Conservation (phyloP, 37 sponge, comb jelly and placozoan genomes). For the Eunapius fragilis region DNA sequence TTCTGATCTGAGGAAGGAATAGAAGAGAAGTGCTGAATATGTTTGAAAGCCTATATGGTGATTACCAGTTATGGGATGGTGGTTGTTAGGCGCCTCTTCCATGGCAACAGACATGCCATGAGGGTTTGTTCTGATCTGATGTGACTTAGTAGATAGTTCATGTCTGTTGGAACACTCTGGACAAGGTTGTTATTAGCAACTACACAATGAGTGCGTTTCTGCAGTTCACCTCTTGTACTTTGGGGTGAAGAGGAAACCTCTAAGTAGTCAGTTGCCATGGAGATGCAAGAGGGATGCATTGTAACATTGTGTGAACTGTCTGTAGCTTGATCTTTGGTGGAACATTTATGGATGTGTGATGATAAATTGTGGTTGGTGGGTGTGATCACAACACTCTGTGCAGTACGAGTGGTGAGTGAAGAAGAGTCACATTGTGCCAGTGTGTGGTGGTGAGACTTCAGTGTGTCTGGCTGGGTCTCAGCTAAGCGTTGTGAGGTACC, state of each 20-base stretch:
- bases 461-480: background rate
- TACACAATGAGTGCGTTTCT: background rate
- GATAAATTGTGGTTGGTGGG: too few relatives aligned
- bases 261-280: background rate
- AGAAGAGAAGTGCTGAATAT: too few relatives aligned
- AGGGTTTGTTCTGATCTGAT: background rate
- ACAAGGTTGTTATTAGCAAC: background rate
- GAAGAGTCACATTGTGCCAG: background rate
- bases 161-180: background rate
- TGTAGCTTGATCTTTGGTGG: too few relatives aligned
- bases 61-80: background rate
- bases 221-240: too few relatives aligned
- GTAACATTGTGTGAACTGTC: too few relatives aligned
- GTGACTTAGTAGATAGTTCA: background rate
- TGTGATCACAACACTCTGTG: background rate
- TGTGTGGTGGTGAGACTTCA: background rate
- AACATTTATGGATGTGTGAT: too few relatives aligned
- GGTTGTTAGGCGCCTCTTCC: background rate
- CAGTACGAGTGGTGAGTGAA: background rate
- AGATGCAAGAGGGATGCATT: background rate
- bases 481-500: background rate
- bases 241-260: background rate
- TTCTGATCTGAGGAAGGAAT: background rate
- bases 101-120: background rate
- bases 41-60: background rate